Conservation (phyloP, 64 coral and sea anemone species). For the Porites lutea region DNA sequence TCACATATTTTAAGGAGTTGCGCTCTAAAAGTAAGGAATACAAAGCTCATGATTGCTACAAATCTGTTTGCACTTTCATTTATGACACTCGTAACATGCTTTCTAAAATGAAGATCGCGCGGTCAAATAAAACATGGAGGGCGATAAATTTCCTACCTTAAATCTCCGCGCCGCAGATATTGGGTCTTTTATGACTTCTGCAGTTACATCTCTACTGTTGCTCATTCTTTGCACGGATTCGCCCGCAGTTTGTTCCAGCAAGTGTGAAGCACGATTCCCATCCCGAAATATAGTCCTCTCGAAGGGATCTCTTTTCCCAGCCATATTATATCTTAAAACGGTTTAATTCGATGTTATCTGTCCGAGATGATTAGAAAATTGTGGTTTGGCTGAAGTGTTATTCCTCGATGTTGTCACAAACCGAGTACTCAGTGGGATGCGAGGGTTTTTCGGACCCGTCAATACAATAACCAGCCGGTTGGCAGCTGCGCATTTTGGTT, state of each 20-base stretch:
- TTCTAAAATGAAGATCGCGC: background rate
- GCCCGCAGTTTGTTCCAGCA: background rate
- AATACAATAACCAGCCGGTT: background rate
- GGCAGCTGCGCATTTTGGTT: background rate
- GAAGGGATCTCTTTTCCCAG: background rate
- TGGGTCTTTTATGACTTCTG: background rate
- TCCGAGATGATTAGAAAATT: background rate
- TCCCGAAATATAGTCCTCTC: background rate
- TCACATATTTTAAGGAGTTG: background rate
- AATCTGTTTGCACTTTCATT: background rate
- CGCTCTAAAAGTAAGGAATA: background rate
- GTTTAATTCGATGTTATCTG: background rate
- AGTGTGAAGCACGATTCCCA: background rate
- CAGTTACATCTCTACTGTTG: background rate
- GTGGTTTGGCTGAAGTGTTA: background rate
- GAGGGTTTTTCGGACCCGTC: background rate
- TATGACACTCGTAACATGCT: background rate
- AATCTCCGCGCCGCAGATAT: background rate
- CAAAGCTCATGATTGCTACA: background rate
- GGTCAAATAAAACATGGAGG: background rate
- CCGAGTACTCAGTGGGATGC: background rate
- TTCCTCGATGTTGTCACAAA: background rate
- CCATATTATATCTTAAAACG: slow-evolving; percentile 3
- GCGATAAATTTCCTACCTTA: slow-evolving; percentile 4
- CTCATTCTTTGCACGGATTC: background rate